A percentile compares a stretch with the other conserved stretches of the same genome.
Conservation (phyloP, 2,113 vertebrate species). For the Lepidothrix coronata region DNA sequence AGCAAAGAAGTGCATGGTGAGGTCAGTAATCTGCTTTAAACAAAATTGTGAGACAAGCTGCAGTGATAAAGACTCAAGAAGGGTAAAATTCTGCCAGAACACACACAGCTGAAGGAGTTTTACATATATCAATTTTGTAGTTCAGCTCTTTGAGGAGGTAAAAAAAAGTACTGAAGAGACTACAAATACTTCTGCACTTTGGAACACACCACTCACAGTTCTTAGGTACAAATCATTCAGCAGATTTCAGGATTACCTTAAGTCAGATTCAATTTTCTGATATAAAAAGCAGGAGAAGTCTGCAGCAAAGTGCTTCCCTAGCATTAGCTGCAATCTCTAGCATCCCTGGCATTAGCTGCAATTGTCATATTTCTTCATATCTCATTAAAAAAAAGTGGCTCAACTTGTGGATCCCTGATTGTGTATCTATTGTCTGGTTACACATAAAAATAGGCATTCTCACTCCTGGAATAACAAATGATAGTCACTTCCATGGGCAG, state of each 20-base stretch:
- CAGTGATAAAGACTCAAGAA: not conserved
- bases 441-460: not conserved
- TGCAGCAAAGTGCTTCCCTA: not conserved
- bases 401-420: not conserved
- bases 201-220: not conserved
- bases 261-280: not conserved
- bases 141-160: not conserved
- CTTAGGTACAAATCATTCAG: constrained; percentile 15
- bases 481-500: not conserved
- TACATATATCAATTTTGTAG: not conserved
- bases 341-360: not conserved
- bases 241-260: not conserved
- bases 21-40: not conserved
- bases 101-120: not conserved
- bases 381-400: not conserved
- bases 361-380: not conserved
- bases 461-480: not conserved
- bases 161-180: not conserved
- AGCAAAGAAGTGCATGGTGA: not conserved
- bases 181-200: not conserved
- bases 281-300: not conserved
- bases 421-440: not conserved
- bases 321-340: not conserved
- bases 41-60: not conserved
- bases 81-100: not conserved